Percentiles rank a stretch among this genome's conserved stretches.
phyloP scores from a whole-genome alignment of 1,140 invertebrate species.

The Procambarus clarkii region DNA sequence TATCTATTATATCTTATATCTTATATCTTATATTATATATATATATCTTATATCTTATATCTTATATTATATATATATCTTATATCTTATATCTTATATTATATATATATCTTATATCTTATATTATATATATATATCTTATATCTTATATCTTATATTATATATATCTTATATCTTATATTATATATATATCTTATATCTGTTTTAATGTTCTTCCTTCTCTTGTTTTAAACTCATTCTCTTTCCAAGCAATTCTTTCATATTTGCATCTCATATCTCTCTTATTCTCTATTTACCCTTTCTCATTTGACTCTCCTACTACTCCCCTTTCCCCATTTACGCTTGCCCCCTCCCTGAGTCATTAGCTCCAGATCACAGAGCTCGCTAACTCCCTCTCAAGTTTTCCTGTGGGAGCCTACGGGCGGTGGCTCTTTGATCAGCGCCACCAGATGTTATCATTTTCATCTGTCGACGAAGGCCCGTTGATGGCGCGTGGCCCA shows the following conservation, averaged over 20 bases:
- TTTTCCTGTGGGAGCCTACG: neutral
- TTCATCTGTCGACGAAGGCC: neutral
- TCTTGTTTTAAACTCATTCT: neutral
- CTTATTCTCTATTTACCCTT: neutral
- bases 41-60: too few relatives aligned
- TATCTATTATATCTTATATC: too few relatives aligned
- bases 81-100: too few relatives aligned
- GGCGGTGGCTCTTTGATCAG: neutral
- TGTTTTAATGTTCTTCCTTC: too few relatives aligned
- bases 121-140: too few relatives aligned
- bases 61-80: too few relatives aligned
- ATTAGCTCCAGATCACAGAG: neutral
- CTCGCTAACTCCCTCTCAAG: neutral
- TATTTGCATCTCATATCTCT: neutral
- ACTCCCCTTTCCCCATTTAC: neutral
- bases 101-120: too few relatives aligned
- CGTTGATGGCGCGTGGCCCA: neutral
- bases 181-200: too few relatives aligned
- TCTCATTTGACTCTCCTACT: too few relatives aligned
- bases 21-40: too few relatives aligned
- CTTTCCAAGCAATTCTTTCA: neutral
- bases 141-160: too few relatives aligned
- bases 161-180: too few relatives aligned
- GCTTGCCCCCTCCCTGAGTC: neutral
- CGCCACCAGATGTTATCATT: neutral